Evolutionary conservation across 2,888 invertebrate genomes (phyloP), one percentile per base, ranked within the genome.

Genomic region (Ophion ellenae): DNA sequence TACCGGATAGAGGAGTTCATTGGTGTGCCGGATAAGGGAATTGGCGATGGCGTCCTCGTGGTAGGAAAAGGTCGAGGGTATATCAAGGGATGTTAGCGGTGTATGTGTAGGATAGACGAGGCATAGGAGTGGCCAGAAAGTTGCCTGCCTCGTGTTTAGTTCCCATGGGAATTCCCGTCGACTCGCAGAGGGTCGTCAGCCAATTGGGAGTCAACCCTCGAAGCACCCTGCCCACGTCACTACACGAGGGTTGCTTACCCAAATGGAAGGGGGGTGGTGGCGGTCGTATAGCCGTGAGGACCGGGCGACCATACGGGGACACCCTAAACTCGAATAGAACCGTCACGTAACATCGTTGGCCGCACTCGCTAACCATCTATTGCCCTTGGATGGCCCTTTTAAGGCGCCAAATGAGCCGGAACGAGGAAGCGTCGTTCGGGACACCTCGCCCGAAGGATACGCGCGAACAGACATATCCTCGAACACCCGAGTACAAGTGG

Each of bases 131-230:
- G 86, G 86, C 83, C 78, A 53, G 64, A 81, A 81, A 83, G 78
- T 83, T 83, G 77, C 86, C 83, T 70, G 86, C 86, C 83, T 86
- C 81, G 81, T 63, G 74, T 70, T 64, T 28, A 47, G 81, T 83
- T 86, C 86, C 81, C 86, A 81, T 83, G 81, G 81, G 86, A 86
- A 81, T 83, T 75, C 53, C 3, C 64, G 74, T 70, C 53, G 83
- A 81, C 73, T 86, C 78, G 24, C 74, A 76, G 53, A 53, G 86
- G 86, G 80, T 78, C 74, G 77, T 64, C 86, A 86, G 80, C 86
- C 86, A 86, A 86, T 86, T 83, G 86, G 78, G 75, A 83, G 78
- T 86, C 83, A 75, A 86, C 83, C 83, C 86, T 86, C 78, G 86
- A 83, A 81, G 57, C 74, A 86, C 74, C 86, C 86, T 86, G 76